A percentile compares a stretch with the other conserved stretches of the same genome.
These are phyloP conservation scores for Paralichthys olivaceus DNA, from an alignment of 2,113 vertebrate genomes.

Conservation along the genomic window DNA sequence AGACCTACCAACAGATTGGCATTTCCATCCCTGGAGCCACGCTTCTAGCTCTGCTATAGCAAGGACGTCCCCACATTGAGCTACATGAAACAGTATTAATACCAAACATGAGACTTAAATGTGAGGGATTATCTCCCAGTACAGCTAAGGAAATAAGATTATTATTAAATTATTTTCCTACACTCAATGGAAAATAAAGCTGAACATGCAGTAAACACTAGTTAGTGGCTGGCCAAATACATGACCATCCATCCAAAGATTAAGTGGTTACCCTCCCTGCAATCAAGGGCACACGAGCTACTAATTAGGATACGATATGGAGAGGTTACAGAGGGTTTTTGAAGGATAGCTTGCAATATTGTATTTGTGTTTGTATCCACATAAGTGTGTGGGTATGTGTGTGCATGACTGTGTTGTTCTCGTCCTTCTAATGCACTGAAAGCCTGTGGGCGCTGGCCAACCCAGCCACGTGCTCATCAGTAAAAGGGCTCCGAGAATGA, in stretches of 20 bases:
- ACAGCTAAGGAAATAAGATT: constrained; percentile 66
- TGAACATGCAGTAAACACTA: constrained; percentile 50
- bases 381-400: background rate
- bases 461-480: constrained; percentile 62
- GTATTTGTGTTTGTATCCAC: constrained; percentile 42
- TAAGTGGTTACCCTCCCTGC: constrained; percentile 56
- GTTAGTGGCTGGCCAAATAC: constrained; percentile 40
- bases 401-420: constrained; percentile 46
- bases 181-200: constrained; percentile 62
- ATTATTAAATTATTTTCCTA: constrained; percentile 51
- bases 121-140: constrained; percentile 62
- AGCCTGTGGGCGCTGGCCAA: constrained; percentile 73
- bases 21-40: background rate
- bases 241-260: constrained; percentile 52
- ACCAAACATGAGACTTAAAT: constrained; percentile 60
- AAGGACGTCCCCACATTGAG: constrained; percentile 6
- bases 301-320: constrained; percentile 64
- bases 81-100: constrained; percentile 47
- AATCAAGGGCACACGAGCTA: constrained; percentile 61
- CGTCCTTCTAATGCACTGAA: constrained; percentile 71
- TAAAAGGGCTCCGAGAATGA: constrained; percentile 78
- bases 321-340: constrained; percentile 54
- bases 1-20: background rate
- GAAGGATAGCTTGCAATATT: constrained; percentile 53
- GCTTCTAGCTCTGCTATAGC: background rate